Base-by-base conservation (phyloP, 37 sponge, comb jelly and placozoan genomes). In the Chondrilla cf. caribensis region DNA sequence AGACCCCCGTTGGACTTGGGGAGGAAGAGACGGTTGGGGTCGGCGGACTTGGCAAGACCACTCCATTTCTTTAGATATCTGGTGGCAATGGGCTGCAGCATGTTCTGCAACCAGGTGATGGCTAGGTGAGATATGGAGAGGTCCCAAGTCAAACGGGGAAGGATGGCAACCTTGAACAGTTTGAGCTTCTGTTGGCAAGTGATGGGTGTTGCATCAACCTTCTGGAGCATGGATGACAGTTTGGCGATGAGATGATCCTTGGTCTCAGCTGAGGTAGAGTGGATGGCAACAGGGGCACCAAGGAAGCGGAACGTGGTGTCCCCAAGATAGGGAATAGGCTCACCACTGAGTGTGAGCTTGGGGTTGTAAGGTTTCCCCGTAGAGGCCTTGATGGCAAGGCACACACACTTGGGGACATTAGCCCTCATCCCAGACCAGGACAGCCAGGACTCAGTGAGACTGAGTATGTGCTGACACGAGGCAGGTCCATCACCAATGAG, bases 51-150 rank as follows among this genome's bases (percentile, higher is more conserved):
- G 21, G 83, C 72, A 28, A 82, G 41, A 7, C 83, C 83, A 37
- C 72, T 3, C 83, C 83, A 82, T 31, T 38, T 41, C 72, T 82
- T 82, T 31, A 82, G 83, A 38, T 41, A 82, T 21, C 58, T 31
- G 2, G 83, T 82, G 19, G 73, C 83, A 42, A 70, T 19, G 11
- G 83, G 32, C 18, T 82, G 72, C 2, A 70, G 72, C 14, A 1
- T 70, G 19, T 25, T 54, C 24, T 4, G 8, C 14, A 82, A 18
- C 83, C 83, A 82, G 38, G 72, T 62, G 72, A 71, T 33, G 43
- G 83, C 36, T 17, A 70, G 38, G 32, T 70, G 7, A 18, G 42
- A 29, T 55, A 82, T 70, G 57, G 72, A 28, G 2, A 82, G 54
- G 22, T 70, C 72, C 83, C 83, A 82, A 31, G 29, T 1, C 21